Conservation (phyloP, 2,888 invertebrate species). For the Agrilus cyanescens region DNA sequence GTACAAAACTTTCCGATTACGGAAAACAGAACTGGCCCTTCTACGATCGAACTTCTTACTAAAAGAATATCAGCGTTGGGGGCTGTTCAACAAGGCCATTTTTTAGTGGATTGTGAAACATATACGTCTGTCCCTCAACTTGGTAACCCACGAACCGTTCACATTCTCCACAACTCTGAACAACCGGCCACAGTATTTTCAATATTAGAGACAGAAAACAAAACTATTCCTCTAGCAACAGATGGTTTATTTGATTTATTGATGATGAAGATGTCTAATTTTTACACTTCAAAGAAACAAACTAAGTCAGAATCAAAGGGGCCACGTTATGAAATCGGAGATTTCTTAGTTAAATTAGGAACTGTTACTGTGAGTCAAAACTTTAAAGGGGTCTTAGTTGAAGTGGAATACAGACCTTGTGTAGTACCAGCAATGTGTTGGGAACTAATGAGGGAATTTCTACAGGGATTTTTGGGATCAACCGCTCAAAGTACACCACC, state of each 20-base stretch:
- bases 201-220: slow-evolving; percentile 75
- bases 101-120: slow-evolving; percentile 90
- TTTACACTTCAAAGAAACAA: slow-evolving; percentile 83
- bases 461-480: slow-evolving; percentile 80
- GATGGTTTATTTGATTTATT: slow-evolving; percentile 84
- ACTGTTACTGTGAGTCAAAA: slow-evolving; percentile 85
- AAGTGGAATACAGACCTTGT: slow-evolving; percentile 89
- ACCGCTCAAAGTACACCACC: slow-evolving; percentile 62
- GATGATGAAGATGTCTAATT: slow-evolving; percentile 77
- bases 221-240: slow-evolving; percentile 77
- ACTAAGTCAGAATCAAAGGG: slow-evolving; percentile 80
- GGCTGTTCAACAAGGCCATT: slow-evolving; percentile 78
- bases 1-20: slow-evolving; percentile 79
- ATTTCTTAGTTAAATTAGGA: slow-evolving; percentile 88
- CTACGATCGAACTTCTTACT: slow-evolving; percentile 75
- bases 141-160: slow-evolving; percentile 70
- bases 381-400: slow-evolving; percentile 87
- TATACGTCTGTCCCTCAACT: slow-evolving; percentile 69
- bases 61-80: slow-evolving; percentile 78
- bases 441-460: slow-evolving; percentile 82
- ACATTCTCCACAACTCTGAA: slow-evolving; percentile 92
- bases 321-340: slow-evolving; percentile 74
- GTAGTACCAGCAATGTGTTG: slow-evolving; percentile 79
- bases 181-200: slow-evolving; percentile 92
- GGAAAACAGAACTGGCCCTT: slow-evolving; percentile 82